These are phyloP conservation scores for Saccostrea echinata DNA, from an alignment of 1,140 invertebrate species.

Conservation along the genomic window DNA sequence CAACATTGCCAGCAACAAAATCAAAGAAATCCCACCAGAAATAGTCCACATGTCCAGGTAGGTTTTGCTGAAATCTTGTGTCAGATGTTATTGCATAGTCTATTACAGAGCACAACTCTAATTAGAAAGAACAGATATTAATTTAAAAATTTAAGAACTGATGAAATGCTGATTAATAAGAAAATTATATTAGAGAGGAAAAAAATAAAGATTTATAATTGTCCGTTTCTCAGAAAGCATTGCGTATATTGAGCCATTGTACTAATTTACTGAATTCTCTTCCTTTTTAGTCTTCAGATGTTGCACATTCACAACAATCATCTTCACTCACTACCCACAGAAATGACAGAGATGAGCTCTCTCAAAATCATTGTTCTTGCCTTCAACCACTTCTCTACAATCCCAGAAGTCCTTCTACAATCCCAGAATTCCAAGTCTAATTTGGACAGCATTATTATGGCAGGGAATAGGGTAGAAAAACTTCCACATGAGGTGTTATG, in stretches of 20 bases:
- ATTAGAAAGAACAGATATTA: too few relatives aligned
- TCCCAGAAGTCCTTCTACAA: constrained; percentile 73
- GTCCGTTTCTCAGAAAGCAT: too few relatives aligned
- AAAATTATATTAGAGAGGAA: too few relatives aligned
- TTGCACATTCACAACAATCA: constrained; percentile 79
- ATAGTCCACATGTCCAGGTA: constrained; percentile 76
- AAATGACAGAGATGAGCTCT: constrained; percentile 72
- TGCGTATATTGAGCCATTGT: too few relatives aligned
- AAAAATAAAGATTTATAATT: too few relatives aligned
- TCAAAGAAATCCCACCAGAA: constrained; percentile 75
- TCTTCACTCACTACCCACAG: constrained; percentile 73
- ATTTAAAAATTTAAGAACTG: too few relatives aligned
- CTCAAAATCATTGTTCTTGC: constrained; percentile 77
- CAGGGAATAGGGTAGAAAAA: constrained; percentile 77
- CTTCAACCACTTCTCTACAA: constrained; percentile 77
- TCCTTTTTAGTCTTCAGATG: constrained; percentile 74
- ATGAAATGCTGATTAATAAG: too few relatives aligned
- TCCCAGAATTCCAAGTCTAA: constrained; percentile 63
- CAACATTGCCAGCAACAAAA: constrained; percentile 78
- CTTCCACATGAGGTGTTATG: constrained; percentile 72
- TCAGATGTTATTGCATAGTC: too few relatives aligned
- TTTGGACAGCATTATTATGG: constrained; percentile 79
- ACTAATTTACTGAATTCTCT: too few relatives aligned
- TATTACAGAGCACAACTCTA: too few relatives aligned
- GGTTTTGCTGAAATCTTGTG: background rate